Evolutionary conservation across 2,113 vertebrate genomes (phyloP), one percentile per base, ranked within the genome.

Genomic region (Phalacrocorax pelagicus): DNA sequence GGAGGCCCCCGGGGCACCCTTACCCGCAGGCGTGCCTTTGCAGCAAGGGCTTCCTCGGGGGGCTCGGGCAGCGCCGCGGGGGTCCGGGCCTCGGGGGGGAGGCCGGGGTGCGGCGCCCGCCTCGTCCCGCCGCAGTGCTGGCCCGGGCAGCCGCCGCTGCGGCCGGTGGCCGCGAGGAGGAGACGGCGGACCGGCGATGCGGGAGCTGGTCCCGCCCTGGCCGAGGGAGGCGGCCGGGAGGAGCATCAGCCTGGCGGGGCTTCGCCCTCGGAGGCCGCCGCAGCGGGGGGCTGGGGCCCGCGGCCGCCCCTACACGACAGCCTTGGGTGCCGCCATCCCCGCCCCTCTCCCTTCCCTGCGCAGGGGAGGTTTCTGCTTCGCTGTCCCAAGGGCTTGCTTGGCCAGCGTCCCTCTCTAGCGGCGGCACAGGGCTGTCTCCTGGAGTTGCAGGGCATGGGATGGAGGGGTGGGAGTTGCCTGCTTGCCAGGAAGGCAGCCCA

Each of bases 121-220:
- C 38, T 10, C 38, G 38, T 38, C 38, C 38, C 38, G 38, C 38
- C 38, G 38, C 38, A 20, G 32, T 17, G 29, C 38, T 30, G 14
- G 26, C 74, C 54, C 34, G 8, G 63, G n/a, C 69, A 84, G 62
- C 46, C 44, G 92, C 75, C 59, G 67, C 69, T 94, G 93, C 97
- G 9, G 14, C 34, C 82, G 58, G 83, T 30, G 88, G 78, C 97
- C 97, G 95, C 97, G 59, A 94, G 98, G 91, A 90, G 97, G 96
- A 97, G 97, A 71, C 72, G 75, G 70, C 97, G 89, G 21, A 93
- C 38, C 40, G n/a, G 38, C 21, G 30, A 47, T 66, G 67, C 9
- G 34, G 57, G 66, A 40, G 40, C 52, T 42, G 27, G 63, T 11
- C 21, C 52, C 42, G 26, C 38, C 78, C 47, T 38, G 61, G 29